Conservation (phyloP, 2,888 invertebrate species). For the Acrobasis repandana region DNA sequence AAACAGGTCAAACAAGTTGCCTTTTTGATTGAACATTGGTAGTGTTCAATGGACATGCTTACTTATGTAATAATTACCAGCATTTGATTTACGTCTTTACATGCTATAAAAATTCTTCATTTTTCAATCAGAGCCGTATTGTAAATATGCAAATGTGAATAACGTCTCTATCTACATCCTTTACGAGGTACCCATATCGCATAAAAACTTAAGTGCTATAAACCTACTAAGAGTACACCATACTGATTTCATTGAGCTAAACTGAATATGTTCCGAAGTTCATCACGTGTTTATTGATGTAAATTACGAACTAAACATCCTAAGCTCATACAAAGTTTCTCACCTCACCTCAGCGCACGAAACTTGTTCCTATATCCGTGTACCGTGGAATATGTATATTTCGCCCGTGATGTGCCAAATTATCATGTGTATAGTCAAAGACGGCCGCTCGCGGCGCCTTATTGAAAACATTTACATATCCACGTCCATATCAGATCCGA, state of each 20-base stretch:
- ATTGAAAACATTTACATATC: slow-evolving; percentile 78
- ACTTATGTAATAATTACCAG: too few species aligned
- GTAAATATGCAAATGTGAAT: too few species aligned
- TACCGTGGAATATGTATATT: slow-evolving; percentile 25
- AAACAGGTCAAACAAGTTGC: too few species aligned
- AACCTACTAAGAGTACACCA: too few species aligned
- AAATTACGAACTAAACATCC: slow-evolving; percentile 19
- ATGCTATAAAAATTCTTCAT: too few species aligned
- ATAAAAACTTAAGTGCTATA: too few species aligned
- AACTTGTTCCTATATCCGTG: slow-evolving; percentile 24
- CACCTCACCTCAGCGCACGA: slow-evolving; percentile 20
- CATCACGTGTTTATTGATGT: slow-evolving; percentile 19
- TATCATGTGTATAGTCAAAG: slow-evolving; percentile 51
- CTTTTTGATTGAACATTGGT: too few species aligned
- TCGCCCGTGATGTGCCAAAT: slow-evolving; percentile 37
- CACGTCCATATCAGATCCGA: slow-evolving; percentile 51
- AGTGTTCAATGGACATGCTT: too few species aligned
- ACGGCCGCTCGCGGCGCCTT: slow-evolving; percentile 46
- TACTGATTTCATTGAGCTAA: neutral
- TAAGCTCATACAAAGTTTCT: slow-evolving; percentile 26
- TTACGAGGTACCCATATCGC: too few species aligned
- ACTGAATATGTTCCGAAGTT: slow-evolving; percentile 8
- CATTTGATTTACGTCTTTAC: too few species aligned
- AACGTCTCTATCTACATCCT: too few species aligned
- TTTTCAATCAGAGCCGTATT: too few species aligned